Conservation (phyloP, 2,888 invertebrate species). For the Malthinus seriepunctatus region DNA sequence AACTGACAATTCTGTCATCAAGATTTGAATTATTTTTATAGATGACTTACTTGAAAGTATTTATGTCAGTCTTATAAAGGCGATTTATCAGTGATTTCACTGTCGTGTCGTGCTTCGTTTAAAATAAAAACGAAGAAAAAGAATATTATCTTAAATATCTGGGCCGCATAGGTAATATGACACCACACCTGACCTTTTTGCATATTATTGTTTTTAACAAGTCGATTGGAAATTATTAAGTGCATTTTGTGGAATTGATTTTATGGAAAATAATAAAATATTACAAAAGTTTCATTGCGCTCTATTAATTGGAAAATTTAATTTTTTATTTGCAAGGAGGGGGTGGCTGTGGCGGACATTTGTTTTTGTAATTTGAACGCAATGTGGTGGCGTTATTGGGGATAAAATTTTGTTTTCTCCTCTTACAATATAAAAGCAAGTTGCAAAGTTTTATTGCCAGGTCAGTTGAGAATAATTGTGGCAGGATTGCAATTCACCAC, state of each 20-base stretch:
- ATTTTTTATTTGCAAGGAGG: background rate
- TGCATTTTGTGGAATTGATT: background rate
- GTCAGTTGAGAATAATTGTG: slow-evolving; percentile 31
- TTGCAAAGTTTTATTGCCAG: slow-evolving; percentile 27
- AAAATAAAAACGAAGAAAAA: slow-evolving; percentile 5
- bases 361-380: background rate
- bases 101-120: slow-evolving; percentile 37
- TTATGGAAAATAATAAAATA: background rate
- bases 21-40: slow-evolving; percentile 38
- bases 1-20: slow-evolving; percentile 25
- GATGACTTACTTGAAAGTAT: slow-evolving; percentile 44
- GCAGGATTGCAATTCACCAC: slow-evolving; percentile 29
- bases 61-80: slow-evolving; percentile 37
- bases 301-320: slow-evolving; percentile 10
- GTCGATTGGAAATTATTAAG: slow-evolving; percentile 22
- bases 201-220: slow-evolving; percentile 21
- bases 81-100: slow-evolving; percentile 43
- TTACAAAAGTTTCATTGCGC: background rate
- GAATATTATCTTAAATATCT: slow-evolving; percentile 39
- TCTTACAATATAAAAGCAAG: slow-evolving; percentile 15
- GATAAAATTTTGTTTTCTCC: slow-evolving; percentile 4
- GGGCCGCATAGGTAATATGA: slow-evolving; percentile 32
- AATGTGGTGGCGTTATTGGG: too few species aligned
- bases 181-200: slow-evolving; percentile 32
- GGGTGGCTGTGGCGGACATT: background rate